phyloP scores from a whole-genome alignment of 2,113 vertebrate genomes.

The Ptilonorhynchus violaceus region DNA sequence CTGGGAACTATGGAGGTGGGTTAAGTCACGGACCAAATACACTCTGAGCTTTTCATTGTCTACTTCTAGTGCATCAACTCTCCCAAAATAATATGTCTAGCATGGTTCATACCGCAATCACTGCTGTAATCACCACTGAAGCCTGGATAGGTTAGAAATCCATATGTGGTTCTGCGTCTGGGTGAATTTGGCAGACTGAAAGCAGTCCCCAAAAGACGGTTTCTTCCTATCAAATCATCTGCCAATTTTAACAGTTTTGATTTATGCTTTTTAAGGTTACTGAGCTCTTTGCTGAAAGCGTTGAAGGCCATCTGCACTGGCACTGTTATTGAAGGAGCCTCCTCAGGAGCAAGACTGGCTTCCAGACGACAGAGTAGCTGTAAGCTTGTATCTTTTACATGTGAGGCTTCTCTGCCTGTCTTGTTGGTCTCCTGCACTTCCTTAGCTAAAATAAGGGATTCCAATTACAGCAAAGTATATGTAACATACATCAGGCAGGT shows the following conservation, averaged over 20 bases:
- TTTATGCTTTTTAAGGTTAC: conserved; percentile 36
- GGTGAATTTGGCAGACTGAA: conserved; percentile 37
- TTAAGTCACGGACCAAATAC: neutral
- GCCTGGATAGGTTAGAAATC: conserved; percentile 24
- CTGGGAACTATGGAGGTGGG: conserved; percentile 32
- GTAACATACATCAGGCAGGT: neutral
- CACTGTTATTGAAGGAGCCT: neutral
- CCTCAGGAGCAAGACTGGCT: neutral
- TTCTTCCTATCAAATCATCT: conserved; percentile 16
- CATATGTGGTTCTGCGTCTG: conserved; percentile 2
- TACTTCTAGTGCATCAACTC: neutral
- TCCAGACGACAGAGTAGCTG: neutral
- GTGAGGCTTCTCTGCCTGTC: neutral
- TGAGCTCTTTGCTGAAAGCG: neutral
- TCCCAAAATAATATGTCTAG: conserved; percentile 13
- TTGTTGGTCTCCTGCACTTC: neutral
- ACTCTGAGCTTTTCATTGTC: neutral
- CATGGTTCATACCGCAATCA: neutral
- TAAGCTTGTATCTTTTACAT: neutral
- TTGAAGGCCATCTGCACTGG: neutral
- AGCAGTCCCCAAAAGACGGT: neutral
- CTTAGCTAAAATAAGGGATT: neutral
- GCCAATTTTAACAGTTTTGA: conserved; percentile 17
- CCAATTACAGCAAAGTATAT: neutral
- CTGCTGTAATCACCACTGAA: conserved; percentile 30